Evolutionary conservation across 2,797 vertebrate genomes (phyloP).

Genomic region (Scolopax rusticola): DNA sequence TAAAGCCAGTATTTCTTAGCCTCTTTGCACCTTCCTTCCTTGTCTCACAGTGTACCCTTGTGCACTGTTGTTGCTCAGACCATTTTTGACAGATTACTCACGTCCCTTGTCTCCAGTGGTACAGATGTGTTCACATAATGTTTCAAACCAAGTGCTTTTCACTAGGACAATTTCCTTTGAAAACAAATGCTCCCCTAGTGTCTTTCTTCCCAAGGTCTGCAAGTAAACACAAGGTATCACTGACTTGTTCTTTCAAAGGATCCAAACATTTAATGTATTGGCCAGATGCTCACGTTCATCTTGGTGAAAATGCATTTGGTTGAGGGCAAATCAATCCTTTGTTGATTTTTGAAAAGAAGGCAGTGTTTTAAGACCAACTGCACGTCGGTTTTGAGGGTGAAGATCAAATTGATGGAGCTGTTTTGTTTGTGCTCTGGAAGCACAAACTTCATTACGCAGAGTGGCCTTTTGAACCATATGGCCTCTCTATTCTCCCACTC

Average conservation of each 20-base stretch:
- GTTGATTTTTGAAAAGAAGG: conserved; percentile 43
- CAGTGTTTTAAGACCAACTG: conserved; percentile 43
- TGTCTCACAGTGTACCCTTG: background rate
- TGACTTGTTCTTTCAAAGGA: conserved; percentile 50
- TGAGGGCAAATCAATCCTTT: conserved; percentile 37
- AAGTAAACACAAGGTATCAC: conserved; percentile 21
- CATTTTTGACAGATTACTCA: background rate
- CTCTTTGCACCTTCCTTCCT: background rate
- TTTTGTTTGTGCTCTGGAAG: conserved; percentile 46
- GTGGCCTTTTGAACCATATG: conserved; percentile 62
- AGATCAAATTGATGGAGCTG: conserved; percentile 51
- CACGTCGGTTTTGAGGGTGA: conserved; percentile 8
- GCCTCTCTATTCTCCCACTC: background rate
- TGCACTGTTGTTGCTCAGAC: background rate
- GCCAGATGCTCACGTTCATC: background rate
- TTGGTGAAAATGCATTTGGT: conserved; percentile 19
- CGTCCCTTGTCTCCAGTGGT: background rate
- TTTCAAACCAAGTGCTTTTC: conserved; percentile 26
- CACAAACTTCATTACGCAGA: conserved; percentile 38
- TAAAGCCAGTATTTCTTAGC: background rate
- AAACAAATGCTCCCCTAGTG: conserved; percentile 38
- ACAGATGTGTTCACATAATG: background rate
- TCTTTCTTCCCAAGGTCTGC: conserved; percentile 15
- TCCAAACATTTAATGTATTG: conserved; percentile 8
- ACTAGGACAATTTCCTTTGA: background rate